phyloP scores from a whole-genome alignment of 2,888 invertebrate species.

The Dendrolimus houi region DNA sequence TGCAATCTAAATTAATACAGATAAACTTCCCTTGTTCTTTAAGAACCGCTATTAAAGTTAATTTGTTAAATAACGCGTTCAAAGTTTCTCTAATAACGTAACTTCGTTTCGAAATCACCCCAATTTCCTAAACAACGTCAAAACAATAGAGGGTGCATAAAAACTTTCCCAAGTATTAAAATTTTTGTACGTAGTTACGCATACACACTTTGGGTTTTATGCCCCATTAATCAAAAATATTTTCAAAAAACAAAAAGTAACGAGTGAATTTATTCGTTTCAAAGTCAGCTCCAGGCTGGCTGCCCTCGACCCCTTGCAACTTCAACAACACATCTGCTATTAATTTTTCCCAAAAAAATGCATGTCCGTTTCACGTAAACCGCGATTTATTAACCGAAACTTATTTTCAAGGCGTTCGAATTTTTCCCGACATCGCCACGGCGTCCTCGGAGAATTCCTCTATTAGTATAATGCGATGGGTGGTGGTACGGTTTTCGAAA shows the following conservation, averaged over 20 bases:
- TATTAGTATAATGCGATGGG: slow-evolving; percentile 77
- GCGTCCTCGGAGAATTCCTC: slow-evolving; percentile 56
- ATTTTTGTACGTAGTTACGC: slow-evolving; percentile 30
- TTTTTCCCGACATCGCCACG: slow-evolving; percentile 51
- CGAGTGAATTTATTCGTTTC: slow-evolving; percentile 69
- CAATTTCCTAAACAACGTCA: slow-evolving; percentile 18
- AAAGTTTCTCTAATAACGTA: slow-evolving; percentile 1
- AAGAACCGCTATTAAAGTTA: neutral
- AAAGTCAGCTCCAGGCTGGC: slow-evolving; percentile 51
- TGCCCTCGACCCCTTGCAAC: slow-evolving; percentile 43
- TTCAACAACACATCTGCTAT: slow-evolving; percentile 72
- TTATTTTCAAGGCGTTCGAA: slow-evolving; percentile 59
- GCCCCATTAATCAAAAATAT: slow-evolving; percentile 67
- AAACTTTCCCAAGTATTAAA: slow-evolving; percentile 37
- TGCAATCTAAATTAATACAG: neutral
- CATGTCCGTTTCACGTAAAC: slow-evolving; percentile 56
- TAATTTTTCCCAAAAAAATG: slow-evolving; percentile 60
- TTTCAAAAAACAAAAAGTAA: slow-evolving; percentile 55
- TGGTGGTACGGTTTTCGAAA: slow-evolving; percentile 73
- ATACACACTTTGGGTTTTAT: slow-evolving; percentile 58
- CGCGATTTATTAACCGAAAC: slow-evolving; percentile 61
- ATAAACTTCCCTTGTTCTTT: neutral
- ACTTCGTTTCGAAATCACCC: slow-evolving; percentile 20
- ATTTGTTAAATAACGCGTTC: neutral
- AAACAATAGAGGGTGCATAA: slow-evolving; percentile 21